phyloP scores from a whole-genome alignment of 92 coral and sea anemone genomes.

The Actinernus sp. region DNA sequence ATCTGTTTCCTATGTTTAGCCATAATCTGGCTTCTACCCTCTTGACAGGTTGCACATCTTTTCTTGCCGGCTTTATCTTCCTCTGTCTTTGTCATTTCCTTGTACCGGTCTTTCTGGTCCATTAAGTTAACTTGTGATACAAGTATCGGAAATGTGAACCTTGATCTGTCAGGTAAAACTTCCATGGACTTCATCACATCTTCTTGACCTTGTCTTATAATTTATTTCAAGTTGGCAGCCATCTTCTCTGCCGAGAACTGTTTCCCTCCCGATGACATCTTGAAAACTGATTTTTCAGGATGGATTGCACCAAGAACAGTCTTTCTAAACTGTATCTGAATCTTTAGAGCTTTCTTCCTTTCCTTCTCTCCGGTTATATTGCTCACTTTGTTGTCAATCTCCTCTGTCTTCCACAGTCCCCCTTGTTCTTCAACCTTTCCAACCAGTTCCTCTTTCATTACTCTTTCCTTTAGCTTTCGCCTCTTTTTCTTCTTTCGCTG shows the following conservation, averaged over 20 bases:
- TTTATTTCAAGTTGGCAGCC: conserved; percentile 14
- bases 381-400: too few relatives aligned
- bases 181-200: conserved; percentile 2
- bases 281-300: conserved; percentile 13
- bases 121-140: too few relatives aligned
- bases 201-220: conserved; percentile 18
- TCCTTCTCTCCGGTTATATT: too few relatives aligned
- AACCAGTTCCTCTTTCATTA: conserved; percentile 25
- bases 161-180: too few relatives aligned
- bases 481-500: conserved; percentile 9
- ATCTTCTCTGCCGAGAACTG: conserved; percentile 26
- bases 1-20: conserved; percentile 13
- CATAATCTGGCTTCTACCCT: too few relatives aligned
- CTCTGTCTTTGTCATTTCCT: conserved; percentile 6
- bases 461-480: conserved; percentile 5
- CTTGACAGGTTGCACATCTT: background rate
- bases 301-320: too few relatives aligned
- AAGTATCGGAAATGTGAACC: too few relatives aligned
- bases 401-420: too few relatives aligned
- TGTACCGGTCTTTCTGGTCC: too few relatives aligned
- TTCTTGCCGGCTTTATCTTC: conserved; percentile 15
- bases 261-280: too few relatives aligned
- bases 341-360: conserved; percentile 21
- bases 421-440: too few relatives aligned
- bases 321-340: conserved; percentile 38